A percentile compares a stretch with the other conserved stretches of the same genome.
Conservation (phyloP, 1,140 invertebrate genomes). For the Drosophila subpulchrella region DNA sequence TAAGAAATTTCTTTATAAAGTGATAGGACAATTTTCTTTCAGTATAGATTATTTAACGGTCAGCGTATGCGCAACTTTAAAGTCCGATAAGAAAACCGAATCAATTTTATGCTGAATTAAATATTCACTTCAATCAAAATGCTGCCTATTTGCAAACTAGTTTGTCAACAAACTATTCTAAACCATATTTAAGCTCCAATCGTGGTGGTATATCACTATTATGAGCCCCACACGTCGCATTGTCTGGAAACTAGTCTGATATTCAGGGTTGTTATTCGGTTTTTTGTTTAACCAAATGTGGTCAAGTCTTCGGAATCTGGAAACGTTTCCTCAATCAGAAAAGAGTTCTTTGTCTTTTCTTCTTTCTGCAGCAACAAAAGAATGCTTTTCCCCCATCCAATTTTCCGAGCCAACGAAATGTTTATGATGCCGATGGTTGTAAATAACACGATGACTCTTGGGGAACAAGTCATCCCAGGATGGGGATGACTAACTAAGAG, state of each 20-base stretch:
- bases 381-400: slow-evolving; percentile 54
- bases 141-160: slow-evolving; percentile 14
- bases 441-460: slow-evolving; percentile 66
- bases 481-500: slow-evolving; percentile 56
- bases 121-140: slow-evolving; percentile 19
- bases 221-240: slow-evolving; percentile 8
- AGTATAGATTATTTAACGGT: not conserved
- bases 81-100: not conserved
- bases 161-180: slow-evolving; percentile 21
- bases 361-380: slow-evolving; percentile 48
- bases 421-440: slow-evolving; percentile 59
- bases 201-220: slow-evolving; percentile 14
- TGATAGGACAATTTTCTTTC: no score
- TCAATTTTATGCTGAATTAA: slow-evolving; percentile 10
- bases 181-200: slow-evolving; percentile 35
- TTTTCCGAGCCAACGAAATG: slow-evolving; percentile 46
- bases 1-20: not conserved
- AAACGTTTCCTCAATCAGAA: slow-evolving; percentile 57
- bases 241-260: slow-evolving; percentile 16
- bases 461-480: slow-evolving; percentile 8
- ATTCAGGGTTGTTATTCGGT: not conserved
- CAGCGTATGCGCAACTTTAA: not conserved
- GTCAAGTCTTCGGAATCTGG: not conserved
- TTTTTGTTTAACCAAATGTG: slow-evolving; percentile 5
- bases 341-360: slow-evolving; percentile 24